Base-by-base conservation (phyloP, 2,888 invertebrate genomes). In the Anthrax anthrax region DNA sequence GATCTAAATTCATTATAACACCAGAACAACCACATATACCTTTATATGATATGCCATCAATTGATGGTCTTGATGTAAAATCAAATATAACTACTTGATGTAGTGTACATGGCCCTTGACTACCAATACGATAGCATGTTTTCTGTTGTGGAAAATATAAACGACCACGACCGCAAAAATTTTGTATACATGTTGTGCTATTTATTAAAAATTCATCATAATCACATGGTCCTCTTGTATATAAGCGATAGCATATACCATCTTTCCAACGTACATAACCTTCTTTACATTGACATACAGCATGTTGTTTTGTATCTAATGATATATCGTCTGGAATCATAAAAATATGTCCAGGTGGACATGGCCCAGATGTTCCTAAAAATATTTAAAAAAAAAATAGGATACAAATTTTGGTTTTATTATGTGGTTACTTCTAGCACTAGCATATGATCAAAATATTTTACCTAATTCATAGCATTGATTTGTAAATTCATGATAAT, bases 11-110 rank as follows among this genome's bases (percentile, higher is more conserved):
- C 42, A 56, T 68, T 4, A 70, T 59, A 14, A 67, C 62, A 1
- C 65, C 72, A 1, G 75, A 74, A 58, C 88, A 88, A 10, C 80
- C 81, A 57, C 89, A 89, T 42, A 84, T 76, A 1, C 88, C 89
- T 55, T 85, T 84, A 62, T 85, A 86, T 41, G 85, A 84, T 39
- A 87, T 75, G 0, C 87, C 88, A 57, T 87, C 86, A 2, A 86
- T 59, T 0, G 85, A 84, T 0, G 85, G 84, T 2, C 84, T 68
- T 0, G 82, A 79, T 18, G 79, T 80, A 57, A 85, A 82, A 67
- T 89, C 88, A 61, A 85, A 89, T 0, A 86, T 77, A 4, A 89
- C 80, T 10, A 87, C 76, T 59, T 83, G 79, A 2, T 83, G 80
- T 8, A 69, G 63, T 0, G 75, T 71, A 55, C 89, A 89, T 0